phyloP scores from a whole-genome alignment of 1,140 invertebrate species.

The Musca domestica region DNA sequence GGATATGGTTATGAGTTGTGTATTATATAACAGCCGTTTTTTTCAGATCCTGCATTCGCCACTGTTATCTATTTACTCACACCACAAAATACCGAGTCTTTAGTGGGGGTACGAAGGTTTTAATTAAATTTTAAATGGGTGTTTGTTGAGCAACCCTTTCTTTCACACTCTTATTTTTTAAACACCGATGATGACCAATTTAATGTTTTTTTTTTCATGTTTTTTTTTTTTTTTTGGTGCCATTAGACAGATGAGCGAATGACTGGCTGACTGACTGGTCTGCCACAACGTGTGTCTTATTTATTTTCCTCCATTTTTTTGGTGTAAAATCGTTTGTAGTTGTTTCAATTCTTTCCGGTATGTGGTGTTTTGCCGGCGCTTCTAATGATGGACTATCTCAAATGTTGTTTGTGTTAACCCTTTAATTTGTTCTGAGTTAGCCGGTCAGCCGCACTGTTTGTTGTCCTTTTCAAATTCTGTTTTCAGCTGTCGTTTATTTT shows the following conservation, averaged over 20 bases:
- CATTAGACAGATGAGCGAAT: too few species aligned
- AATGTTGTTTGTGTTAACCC: slow-evolving; percentile 9
- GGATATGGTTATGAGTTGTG: too few species aligned
- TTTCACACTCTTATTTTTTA: background rate
- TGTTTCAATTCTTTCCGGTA: too few species aligned
- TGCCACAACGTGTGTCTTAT: too few species aligned
- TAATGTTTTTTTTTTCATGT: background rate
- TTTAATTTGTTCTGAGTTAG: background rate
- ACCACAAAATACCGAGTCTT: too few species aligned
- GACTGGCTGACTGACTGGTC: too few species aligned
- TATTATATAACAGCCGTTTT: too few species aligned
- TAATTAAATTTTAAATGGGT: slow-evolving; percentile 16
- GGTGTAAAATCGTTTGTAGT: too few species aligned
- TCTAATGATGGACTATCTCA: background rate
- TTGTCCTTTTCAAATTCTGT: background rate
- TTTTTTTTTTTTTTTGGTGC: background rate
- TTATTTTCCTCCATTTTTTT: too few species aligned
- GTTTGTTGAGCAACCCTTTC: background rate
- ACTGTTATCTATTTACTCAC: too few species aligned
- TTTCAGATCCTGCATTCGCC: too few species aligned
- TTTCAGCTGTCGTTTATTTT: slow-evolving; percentile 9
- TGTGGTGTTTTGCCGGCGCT: background rate
- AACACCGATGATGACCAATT: slow-evolving; percentile 5
- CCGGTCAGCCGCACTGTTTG: too few species aligned
- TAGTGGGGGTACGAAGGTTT: background rate